Percentiles rank a stretch among this genome's conserved stretches.
These are phyloP conservation scores for Caenorhabditis sinica DNA, from an alignment of 2,888 invertebrate genomes.

Conservation along the genomic window DNA sequence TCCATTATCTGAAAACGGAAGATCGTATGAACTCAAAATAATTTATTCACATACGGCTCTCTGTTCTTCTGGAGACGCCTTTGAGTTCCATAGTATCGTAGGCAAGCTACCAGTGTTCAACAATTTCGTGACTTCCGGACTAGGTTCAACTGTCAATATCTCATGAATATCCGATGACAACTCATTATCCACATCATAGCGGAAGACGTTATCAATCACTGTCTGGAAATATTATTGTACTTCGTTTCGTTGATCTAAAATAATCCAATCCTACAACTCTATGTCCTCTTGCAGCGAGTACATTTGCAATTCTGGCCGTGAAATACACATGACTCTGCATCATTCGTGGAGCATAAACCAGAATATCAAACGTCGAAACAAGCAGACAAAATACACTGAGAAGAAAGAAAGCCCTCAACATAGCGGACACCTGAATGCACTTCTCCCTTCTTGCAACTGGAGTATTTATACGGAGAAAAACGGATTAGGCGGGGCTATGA, in stretches of 20 bases:
- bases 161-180: conserved; percentile 45
- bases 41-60: conserved; percentile 25
- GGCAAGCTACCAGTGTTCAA: conserved; percentile 48
- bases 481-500: conserved; percentile 50
- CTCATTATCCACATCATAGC: conserved; percentile 57
- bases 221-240: conserved; percentile 43
- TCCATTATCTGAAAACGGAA: conserved; percentile 64
- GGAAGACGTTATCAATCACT: conserved; percentile 62
- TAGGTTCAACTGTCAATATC: conserved; percentile 48
- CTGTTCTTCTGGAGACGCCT: conserved; percentile 56
- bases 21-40: not conserved
- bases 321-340: conserved; percentile 73
- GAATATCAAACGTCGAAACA: conserved; percentile 48
- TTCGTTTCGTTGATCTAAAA: not conserved
- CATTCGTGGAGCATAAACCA: conserved; percentile 71
- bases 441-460: not conserved
- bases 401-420: conserved; percentile 16
- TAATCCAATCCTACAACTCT: conserved; percentile 60
- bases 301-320: conserved; percentile 70
- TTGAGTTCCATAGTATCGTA: conserved; percentile 61
- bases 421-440: conserved; percentile 43
- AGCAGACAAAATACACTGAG: not conserved
- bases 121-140: conserved; percentile 49
- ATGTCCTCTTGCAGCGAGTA: conserved; percentile 69
- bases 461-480: conserved; percentile 20